Conservation (phyloP, 2,113 vertebrate species). For the Nansenia antarctica region DNA sequence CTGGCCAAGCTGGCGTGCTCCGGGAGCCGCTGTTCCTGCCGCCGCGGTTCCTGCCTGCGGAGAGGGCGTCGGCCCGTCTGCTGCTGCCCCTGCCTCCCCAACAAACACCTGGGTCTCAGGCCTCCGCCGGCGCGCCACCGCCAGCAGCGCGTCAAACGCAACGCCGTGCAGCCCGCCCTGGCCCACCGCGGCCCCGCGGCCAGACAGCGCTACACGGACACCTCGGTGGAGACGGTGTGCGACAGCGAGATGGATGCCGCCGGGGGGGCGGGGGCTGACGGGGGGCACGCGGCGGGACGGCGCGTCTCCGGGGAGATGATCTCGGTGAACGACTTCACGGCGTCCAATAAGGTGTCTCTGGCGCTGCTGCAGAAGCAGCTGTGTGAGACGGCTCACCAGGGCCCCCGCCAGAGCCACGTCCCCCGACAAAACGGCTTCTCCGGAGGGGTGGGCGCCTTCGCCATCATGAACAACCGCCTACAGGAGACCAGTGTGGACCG, state of each 20-base stretch:
- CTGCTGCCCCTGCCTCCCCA: constrained; percentile 62
- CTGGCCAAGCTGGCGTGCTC: constrained; percentile 67
- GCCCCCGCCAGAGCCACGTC: constrained; percentile 66
- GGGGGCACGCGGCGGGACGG: constrained; percentile 55
- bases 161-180: constrained; percentile 68
- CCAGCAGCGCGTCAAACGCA: constrained; percentile 59
- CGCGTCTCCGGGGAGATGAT: constrained; percentile 80
- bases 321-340: constrained; percentile 77
- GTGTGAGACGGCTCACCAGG: constrained; percentile 76
- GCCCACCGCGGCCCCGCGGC: constrained; percentile 45
- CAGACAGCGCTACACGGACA: constrained; percentile 56
- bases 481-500: constrained; percentile 78
- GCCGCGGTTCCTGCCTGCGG: constrained; percentile 48
- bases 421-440: constrained; percentile 74
- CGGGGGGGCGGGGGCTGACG: constrained; percentile 56
- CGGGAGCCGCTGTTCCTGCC: constrained; percentile 41
- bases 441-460: constrained; percentile 75
- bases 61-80: constrained; percentile 43
- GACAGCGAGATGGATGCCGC: constrained; percentile 76
- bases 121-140: constrained; percentile 41
- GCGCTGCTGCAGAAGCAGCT: constrained; percentile 80
- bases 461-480: constrained; percentile 78
- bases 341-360: constrained; percentile 76
- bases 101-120: constrained; percentile 37
- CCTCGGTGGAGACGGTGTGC: constrained; percentile 76